Evolutionary conservation across 2,113 vertebrate species (phyloP).

Genomic region (Tychaedon coryphoeus): DNA sequence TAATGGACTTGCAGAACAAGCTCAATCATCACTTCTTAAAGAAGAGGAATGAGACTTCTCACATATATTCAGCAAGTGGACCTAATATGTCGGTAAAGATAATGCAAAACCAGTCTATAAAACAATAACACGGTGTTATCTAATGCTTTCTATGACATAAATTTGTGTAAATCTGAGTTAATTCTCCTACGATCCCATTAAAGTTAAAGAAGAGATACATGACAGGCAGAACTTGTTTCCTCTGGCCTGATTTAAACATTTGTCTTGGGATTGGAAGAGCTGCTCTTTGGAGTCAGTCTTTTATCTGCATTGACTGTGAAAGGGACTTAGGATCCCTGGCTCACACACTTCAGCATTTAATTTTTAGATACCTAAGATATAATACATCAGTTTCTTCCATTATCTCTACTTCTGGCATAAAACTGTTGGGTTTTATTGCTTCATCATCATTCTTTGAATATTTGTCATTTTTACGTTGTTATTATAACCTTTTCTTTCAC

Average conservation of each 20-base stretch:
- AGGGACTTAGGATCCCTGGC: not conserved
- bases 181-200: not conserved
- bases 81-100: not conserved
- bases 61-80: not conserved
- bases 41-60: not conserved
- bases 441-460: conserved; percentile 23
- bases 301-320: not conserved
- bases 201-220: not conserved
- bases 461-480: conserved; percentile 17
- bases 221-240: not conserved
- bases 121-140: not conserved
- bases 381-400: not conserved
- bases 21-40: not conserved
- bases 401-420: not conserved
- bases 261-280: not conserved
- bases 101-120: not conserved
- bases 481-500: not conserved
- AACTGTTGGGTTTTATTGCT: not conserved
- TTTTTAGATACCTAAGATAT: not conserved
- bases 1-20: not conserved
- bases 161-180: not conserved
- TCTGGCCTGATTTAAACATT: not conserved
- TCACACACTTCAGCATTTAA: not conserved
- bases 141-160: not conserved
- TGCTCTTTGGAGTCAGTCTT: not conserved